Conservation (phyloP, 2,113 vertebrate genomes). For the Heloderma charlesbogerti region DNA sequence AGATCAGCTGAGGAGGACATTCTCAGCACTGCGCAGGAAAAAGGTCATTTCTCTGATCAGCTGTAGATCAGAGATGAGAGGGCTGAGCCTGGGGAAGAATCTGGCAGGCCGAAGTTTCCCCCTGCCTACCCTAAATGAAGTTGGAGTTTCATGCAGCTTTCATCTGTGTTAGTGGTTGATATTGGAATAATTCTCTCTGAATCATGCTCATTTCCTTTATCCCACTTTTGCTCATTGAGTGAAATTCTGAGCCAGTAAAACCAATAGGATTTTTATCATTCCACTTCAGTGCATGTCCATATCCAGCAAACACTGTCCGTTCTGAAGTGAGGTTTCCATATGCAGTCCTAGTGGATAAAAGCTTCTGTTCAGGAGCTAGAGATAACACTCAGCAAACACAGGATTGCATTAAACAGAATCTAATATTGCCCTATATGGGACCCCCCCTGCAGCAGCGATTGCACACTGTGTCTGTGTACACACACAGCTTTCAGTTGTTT, state of each 20-base stretch:
- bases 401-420: neutral
- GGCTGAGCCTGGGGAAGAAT: too few species aligned
- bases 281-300: neutral
- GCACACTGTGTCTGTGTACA: neutral
- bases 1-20: too few species aligned
- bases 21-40: too few species aligned
- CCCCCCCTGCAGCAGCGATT: neutral
- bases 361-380: neutral
- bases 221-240: neutral
- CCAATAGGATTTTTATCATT: neutral
- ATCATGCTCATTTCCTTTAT: neutral
- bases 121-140: too few species aligned
- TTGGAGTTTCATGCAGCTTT: neutral
- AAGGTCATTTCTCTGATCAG: too few species aligned
- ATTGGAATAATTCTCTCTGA: neutral
- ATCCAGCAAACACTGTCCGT: neutral
- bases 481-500: neutral
- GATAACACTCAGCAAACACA: too few species aligned
- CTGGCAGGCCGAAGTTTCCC: too few species aligned
- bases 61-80: too few species aligned
- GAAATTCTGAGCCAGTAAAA: neutral
- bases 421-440: neutral
- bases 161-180: neutral
- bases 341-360: neutral
- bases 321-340: neutral